These are phyloP conservation scores for Diorhabda sublineata DNA, from an alignment of 1,140 invertebrate species.

Conservation along the genomic window DNA sequence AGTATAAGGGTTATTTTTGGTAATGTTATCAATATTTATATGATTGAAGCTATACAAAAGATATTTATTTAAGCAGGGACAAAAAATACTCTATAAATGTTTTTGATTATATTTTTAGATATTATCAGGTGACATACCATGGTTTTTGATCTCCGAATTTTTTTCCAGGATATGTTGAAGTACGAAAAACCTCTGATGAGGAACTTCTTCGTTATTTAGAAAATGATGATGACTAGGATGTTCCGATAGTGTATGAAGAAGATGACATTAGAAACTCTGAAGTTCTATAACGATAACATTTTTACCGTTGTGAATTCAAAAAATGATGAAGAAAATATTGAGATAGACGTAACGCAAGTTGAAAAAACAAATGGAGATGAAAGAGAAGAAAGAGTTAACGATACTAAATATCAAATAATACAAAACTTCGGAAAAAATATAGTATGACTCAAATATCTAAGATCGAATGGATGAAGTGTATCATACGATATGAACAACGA, in stretches of 20 bases:
- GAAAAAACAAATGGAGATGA: conserved; percentile 6
- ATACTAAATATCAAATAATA: conserved; percentile 5
- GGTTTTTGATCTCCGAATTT: too few species aligned
- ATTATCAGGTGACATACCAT: too few species aligned
- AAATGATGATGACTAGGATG: conserved; percentile 9
- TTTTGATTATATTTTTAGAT: too few species aligned
- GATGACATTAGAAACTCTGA: conserved; percentile 1
- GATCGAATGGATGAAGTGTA: conserved; percentile 12
- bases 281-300: conserved; percentile 4
- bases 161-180: too few species aligned
- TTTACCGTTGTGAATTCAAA: conserved; percentile 1
- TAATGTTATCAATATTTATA: too few species aligned
- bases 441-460: conserved; percentile 9
- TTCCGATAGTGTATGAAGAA: conserved; percentile 4
- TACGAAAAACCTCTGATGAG: too few species aligned
- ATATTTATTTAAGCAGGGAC: too few species aligned
- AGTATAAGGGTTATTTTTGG: too few species aligned
- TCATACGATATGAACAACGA: conserved; percentile 15
- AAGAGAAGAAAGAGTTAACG: conserved; percentile 1
- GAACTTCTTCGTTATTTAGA: too few species aligned
- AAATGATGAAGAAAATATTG: conserved; percentile 7
- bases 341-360: conserved; percentile 5
- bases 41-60: too few species aligned
- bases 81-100: too few species aligned
- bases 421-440: conserved; percentile 13